Percentiles rank a stretch among this genome's conserved stretches.
Evolutionary conservation across 2,888 invertebrate genomes (phyloP).

Genomic region (Tipula confusa): DNA sequence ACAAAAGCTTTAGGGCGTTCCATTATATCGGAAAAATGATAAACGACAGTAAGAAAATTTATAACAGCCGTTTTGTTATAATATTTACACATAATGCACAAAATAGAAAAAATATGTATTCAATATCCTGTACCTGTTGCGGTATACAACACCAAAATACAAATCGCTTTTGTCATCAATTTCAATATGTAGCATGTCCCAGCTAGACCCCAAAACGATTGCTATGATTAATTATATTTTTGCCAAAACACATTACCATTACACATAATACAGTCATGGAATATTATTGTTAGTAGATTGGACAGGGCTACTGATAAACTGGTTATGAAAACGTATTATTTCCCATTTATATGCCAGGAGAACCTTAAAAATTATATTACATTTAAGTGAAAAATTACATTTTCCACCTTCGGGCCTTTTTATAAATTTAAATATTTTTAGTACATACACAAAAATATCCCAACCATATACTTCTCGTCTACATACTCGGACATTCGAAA

Average conservation of each 20-base stretch:
- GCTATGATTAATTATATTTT: background rate
- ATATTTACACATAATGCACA: background rate
- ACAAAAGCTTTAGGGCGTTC: background rate
- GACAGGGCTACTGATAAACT: background rate
- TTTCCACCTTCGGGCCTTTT: background rate
- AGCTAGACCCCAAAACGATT: background rate
- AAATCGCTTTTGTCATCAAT: background rate
- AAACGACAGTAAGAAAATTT: background rate
- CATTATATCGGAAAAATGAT: background rate
- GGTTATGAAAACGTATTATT: background rate
- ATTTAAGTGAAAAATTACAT: background rate
- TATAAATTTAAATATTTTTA: background rate
- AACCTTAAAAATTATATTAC: background rate
- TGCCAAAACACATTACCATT: background rate
- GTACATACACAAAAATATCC: background rate
- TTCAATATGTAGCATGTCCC: background rate
- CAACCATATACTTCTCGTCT: too few species aligned
- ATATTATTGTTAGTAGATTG: background rate
- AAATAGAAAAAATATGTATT: background rate
- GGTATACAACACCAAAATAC: background rate
- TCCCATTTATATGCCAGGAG: background rate
- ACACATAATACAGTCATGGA: background rate
- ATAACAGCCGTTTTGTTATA: background rate
- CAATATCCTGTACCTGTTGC: background rate
- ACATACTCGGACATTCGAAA: too few species aligned